Conservation (phyloP, 1,140 invertebrate genomes). For the Diachasmimorpha longicaudata region DNA sequence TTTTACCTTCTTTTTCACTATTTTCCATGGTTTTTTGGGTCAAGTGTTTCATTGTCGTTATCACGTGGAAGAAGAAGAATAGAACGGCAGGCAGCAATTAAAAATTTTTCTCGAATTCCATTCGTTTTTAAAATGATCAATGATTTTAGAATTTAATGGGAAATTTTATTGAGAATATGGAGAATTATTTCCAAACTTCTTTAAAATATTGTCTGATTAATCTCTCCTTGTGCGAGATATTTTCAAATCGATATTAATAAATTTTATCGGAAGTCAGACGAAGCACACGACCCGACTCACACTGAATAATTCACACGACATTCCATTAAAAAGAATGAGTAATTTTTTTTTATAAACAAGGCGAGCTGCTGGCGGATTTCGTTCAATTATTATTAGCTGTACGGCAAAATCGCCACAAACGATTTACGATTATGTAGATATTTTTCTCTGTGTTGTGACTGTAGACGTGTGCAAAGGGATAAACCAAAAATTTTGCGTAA, state of each 20-base stretch:
- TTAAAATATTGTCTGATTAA: too few relatives aligned
- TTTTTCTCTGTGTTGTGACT: conserved; percentile 32
- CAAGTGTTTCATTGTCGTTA: neutral
- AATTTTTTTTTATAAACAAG: neutral
- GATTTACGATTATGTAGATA: neutral
- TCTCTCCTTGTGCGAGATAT: too few relatives aligned
- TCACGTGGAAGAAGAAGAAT: neutral
- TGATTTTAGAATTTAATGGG: too few relatives aligned
- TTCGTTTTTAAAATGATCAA: too few relatives aligned
- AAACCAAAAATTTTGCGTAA: neutral
- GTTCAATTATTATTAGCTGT: conserved; percentile 5
- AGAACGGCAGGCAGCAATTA: neutral
- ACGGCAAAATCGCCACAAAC: neutral
- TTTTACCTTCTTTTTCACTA: neutral
- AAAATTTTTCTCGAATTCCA: too few relatives aligned
- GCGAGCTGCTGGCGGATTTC: conserved; percentile 18
- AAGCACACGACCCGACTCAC: neutral
- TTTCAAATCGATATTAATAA: too few relatives aligned
- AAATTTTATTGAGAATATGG: too few relatives aligned
- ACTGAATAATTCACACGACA: neutral
- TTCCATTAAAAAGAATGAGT: conserved; percentile 5
- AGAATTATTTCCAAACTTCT: too few relatives aligned
- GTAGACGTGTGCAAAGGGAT: conserved; percentile 28
- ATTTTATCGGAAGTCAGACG: neutral
- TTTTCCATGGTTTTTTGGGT: neutral